Percentiles rank a stretch among this genome's conserved stretches.
phyloP scores from a whole-genome alignment of 2,113 vertebrate genomes.

The Theristicus caerulescens region DNA sequence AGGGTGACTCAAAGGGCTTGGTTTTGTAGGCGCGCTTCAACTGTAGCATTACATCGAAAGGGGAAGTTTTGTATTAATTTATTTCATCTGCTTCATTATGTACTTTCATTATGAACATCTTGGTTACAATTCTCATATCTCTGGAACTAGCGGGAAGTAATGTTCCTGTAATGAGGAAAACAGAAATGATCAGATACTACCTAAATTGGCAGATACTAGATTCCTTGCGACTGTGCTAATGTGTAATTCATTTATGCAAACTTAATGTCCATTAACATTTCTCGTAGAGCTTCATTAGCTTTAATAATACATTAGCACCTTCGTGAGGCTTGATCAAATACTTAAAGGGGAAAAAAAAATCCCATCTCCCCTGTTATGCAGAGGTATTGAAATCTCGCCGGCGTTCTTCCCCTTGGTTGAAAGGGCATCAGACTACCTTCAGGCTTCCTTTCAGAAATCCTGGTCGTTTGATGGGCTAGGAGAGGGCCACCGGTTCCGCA shows the following conservation, averaged over 20 bases:
- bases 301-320: constrained; percentile 83
- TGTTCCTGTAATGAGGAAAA: constrained; percentile 80
- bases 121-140: constrained; percentile 77
- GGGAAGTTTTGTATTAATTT: constrained; percentile 60
- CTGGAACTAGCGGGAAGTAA: constrained; percentile 71
- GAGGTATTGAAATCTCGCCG: background rate
- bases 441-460: background rate
- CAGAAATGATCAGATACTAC: constrained; percentile 78
- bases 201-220: constrained; percentile 78
- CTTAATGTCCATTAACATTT: constrained; percentile 83
- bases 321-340: constrained; percentile 77
- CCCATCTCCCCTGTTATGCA: background rate
- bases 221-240: constrained; percentile 78
- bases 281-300: constrained; percentile 81
- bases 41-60: background rate
- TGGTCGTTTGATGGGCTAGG: background rate
- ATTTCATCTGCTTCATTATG: constrained; percentile 74
- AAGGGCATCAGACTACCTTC: background rate
- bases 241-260: constrained; percentile 86
- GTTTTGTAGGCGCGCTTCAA: background rate
- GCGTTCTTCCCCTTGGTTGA: background rate
- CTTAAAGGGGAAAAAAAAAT: background rate
- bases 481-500: accelerated
- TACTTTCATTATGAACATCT: constrained; percentile 75
- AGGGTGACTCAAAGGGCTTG: background rate